These are phyloP conservation scores for Cylas formicarius DNA, from an alignment of 1,140 invertebrate genomes.

Conservation along the genomic window DNA sequence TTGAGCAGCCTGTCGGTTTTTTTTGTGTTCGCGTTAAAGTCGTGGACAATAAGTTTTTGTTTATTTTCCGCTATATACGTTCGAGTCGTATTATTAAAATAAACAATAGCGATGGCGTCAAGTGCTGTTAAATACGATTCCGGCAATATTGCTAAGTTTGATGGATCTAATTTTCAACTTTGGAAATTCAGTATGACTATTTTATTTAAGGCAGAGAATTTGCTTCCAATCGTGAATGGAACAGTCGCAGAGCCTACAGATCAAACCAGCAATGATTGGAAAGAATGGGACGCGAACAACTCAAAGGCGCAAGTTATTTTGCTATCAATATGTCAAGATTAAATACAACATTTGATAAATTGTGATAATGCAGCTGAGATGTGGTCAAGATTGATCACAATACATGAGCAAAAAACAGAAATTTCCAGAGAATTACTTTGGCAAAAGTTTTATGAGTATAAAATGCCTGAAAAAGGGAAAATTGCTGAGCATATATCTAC, in stretches of 20 bases:
- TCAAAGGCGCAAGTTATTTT: constrained; percentile 26
- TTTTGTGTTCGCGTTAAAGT: no score
- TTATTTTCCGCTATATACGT: no score
- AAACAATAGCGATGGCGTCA: constrained; percentile 2
- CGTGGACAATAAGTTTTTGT: constrained; percentile 2
- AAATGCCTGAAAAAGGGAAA: constrained; percentile 8
- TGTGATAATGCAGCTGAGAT: constrained; percentile 34
- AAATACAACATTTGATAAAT: constrained; percentile 33
- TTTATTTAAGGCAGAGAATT: constrained; percentile 13
- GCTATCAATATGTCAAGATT: constrained; percentile 25
- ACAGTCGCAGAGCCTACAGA: constrained; percentile 3
- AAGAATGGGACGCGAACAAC: constrained; percentile 19
- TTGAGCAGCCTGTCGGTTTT: no score
- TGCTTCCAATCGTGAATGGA: constrained; percentile 10
- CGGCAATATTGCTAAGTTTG: constrained; percentile 11
- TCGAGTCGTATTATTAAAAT: constrained; percentile 12
- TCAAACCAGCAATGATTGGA: constrained; percentile 2
- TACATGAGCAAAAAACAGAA: constrained; percentile 37
- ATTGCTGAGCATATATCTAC: constrained; percentile 13
- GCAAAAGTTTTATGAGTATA: constrained; percentile 11
- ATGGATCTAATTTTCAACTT: constrained; percentile 12
- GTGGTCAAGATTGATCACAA: constrained; percentile 33
- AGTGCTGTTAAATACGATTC: constrained; percentile 7
- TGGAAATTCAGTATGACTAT: constrained; percentile 20
- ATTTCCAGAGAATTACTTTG: constrained; percentile 20